phyloP scores from a whole-genome alignment of 2,113 vertebrate species.

The Azemiops feae region DNA sequence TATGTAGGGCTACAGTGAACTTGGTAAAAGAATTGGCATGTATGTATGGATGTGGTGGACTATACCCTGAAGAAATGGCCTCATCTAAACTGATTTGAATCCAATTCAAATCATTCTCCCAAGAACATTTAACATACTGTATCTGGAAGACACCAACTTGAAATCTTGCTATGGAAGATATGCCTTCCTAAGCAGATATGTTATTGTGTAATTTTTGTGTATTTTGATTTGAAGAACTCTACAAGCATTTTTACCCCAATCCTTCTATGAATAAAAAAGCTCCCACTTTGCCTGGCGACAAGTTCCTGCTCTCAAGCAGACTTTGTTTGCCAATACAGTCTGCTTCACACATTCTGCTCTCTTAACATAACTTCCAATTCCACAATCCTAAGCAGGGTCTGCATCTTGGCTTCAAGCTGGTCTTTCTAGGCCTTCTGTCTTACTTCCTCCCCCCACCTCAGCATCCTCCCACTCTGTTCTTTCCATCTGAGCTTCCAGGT shows the following conservation, averaged over 20 bases:
- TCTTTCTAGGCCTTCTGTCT: background rate
- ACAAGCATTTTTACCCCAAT: background rate
- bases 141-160: background rate
- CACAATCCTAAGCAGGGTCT: background rate
- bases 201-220: background rate
- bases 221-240: background rate
- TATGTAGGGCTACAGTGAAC: background rate
- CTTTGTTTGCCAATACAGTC: slow-evolving; percentile 17
- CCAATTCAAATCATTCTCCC: background rate
- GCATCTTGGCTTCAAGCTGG: background rate
- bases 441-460: background rate
- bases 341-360: background rate
- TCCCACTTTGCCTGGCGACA: background rate
- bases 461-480: background rate
- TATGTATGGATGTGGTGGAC: background rate
- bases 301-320: background rate
- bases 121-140: background rate
- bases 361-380: background rate
- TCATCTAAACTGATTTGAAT: background rate
- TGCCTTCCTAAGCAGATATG: background rate
- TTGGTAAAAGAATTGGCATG: background rate
- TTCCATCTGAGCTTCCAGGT: background rate
- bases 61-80: background rate
- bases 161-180: background rate
- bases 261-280: background rate